These are phyloP conservation scores for Lacanobia wlatinum DNA, from an alignment of 2,888 invertebrate species.

Conservation along the genomic window DNA sequence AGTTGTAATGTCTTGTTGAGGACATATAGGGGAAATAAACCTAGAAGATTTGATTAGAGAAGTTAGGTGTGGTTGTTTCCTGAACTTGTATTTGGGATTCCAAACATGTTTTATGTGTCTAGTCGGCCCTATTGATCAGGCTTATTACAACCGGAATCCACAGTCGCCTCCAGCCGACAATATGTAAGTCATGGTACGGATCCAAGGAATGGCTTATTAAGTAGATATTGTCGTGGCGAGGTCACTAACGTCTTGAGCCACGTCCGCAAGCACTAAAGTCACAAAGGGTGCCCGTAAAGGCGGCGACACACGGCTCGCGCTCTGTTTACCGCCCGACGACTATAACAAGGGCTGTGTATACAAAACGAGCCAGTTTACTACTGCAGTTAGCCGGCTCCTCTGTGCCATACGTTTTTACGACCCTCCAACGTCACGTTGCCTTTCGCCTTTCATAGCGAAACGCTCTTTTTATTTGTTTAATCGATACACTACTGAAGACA, in stretches of 20 bases:
- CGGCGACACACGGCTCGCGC: constrained; percentile 87
- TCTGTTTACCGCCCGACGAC: constrained; percentile 87
- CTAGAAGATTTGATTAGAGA: neutral
- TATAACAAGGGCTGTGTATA: constrained; percentile 89
- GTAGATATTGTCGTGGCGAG: constrained; percentile 70
- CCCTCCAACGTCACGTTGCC: constrained; percentile 86
- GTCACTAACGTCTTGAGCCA: constrained; percentile 77
- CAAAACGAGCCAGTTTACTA: constrained; percentile 88
- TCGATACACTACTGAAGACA: constrained; percentile 88
- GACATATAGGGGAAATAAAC: neutral
- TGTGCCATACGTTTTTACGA: constrained; percentile 90
- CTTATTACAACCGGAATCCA: constrained; percentile 39
- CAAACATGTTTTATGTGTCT: constrained; percentile 42
- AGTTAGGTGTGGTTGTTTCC: neutral
- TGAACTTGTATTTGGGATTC: neutral
- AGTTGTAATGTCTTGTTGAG: constrained; percentile 35
- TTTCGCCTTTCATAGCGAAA: constrained; percentile 89
- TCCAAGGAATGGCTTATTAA: constrained; percentile 70
- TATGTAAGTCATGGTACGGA: constrained; percentile 35
- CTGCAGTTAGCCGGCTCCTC: constrained; percentile 89
- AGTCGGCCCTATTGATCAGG: constrained; percentile 44
- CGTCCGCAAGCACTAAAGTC: constrained; percentile 83
- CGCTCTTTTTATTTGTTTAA: constrained; percentile 90
- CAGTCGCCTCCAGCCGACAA: constrained; percentile 49
- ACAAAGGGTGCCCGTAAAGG: constrained; percentile 88